These are phyloP conservation scores for Euura lappo DNA, from an alignment of 1,140 invertebrate species.

Conservation along the genomic window DNA sequence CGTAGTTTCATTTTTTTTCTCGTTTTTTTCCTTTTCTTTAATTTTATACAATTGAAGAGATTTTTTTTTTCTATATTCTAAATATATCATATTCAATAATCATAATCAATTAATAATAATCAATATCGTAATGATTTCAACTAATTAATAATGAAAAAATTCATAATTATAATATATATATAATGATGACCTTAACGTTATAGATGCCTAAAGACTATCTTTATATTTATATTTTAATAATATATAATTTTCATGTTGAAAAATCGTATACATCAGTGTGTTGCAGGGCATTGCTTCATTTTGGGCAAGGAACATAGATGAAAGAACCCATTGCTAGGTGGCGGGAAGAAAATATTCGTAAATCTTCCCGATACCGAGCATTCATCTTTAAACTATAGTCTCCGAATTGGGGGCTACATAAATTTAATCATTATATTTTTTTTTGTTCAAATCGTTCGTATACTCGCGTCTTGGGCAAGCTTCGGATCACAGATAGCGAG, in stretches of 20 bases:
- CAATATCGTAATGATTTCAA: constrained; percentile 26
- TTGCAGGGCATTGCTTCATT: constrained; percentile 55
- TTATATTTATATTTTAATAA: constrained; percentile 43
- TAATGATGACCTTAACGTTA: constrained; percentile 55
- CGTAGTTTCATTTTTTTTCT: constrained; percentile 3
- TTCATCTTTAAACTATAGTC: neutral
- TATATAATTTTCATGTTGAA: constrained; percentile 61
- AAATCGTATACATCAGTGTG: constrained; percentile 63
- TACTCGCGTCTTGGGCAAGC: constrained; percentile 33
- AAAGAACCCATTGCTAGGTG: neutral
- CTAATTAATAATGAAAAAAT: constrained; percentile 43
- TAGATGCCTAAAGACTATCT: constrained; percentile 53
- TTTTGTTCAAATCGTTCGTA: neutral
- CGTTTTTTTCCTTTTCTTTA: neutral
- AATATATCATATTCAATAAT: constrained; percentile 24
- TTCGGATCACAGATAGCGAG: constrained; percentile 59
- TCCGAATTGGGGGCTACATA: neutral
- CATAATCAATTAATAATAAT: constrained; percentile 22
- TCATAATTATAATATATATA: constrained; percentile 50
- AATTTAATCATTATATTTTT: neutral
- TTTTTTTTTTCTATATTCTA: neutral
- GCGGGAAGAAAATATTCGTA: neutral
- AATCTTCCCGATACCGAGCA: constrained; percentile 1
- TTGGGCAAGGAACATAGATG: constrained; percentile 16
- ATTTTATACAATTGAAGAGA: neutral